Conservation (phyloP, 2,797 vertebrate species). For the Danionella dracula region DNA sequence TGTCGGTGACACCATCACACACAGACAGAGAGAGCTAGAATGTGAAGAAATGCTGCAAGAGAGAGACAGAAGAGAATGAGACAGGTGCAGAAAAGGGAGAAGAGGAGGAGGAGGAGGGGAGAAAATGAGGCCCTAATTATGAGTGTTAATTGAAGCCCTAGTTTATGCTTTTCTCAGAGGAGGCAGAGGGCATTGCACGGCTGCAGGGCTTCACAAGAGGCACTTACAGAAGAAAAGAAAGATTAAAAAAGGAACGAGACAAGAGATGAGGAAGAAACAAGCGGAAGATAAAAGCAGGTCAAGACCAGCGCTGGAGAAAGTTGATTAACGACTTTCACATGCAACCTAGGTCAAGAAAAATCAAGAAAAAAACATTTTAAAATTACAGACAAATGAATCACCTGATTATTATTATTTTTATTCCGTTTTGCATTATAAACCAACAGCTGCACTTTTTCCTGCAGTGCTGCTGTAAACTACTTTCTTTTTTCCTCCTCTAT, state of each 20-base stretch:
- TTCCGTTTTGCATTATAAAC: too few species aligned
- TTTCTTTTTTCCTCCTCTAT: too few species aligned
- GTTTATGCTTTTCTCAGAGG: slow-evolving; percentile 35
- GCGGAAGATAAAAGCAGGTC: slow-evolving; percentile 8
- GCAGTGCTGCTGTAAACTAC: too few species aligned
- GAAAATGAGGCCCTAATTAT: slow-evolving; percentile 43
- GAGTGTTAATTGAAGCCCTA: slow-evolving; percentile 41
- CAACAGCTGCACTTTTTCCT: too few species aligned
- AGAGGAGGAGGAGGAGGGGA: neutral
- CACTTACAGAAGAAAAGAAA: neutral
- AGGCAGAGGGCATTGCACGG: slow-evolving; percentile 6
- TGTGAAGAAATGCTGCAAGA: slow-evolving; percentile 7
- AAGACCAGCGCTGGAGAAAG: neutral
- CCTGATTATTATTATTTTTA: too few species aligned
- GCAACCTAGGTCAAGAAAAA: too few species aligned
- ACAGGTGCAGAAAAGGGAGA: neutral
- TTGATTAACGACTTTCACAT: neutral
- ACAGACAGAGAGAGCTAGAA: neutral
- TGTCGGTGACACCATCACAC: slow-evolving; percentile 1
- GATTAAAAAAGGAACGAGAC: neutral
- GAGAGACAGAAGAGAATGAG: neutral
- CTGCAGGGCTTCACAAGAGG: neutral
- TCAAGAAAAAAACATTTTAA: too few species aligned
- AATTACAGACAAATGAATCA: too few species aligned
- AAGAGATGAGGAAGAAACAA: too few species aligned